Evolutionary conservation across 2,113 vertebrate genomes (phyloP), one percentile per base, ranked within the genome.

Genomic region (Ceyx cyanopectus): DNA sequence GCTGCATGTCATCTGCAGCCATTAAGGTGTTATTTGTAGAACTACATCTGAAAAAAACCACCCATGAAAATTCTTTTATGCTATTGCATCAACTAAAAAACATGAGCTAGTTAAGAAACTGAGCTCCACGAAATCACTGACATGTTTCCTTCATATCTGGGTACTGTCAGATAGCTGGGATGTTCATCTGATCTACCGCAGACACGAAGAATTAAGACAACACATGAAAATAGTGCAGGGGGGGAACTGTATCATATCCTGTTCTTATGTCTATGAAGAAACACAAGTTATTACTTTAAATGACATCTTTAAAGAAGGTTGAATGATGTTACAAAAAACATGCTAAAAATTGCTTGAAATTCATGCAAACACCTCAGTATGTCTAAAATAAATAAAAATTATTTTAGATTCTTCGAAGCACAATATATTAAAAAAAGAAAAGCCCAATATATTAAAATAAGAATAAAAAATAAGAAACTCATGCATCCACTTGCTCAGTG

Each of bases 11-110:
- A 75, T 22, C 32, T 41, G n/a, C 50, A 62, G 20, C 16, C 40
- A 53, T 23, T 60, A 13, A 51, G 18, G 22, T 34, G 14, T 32
- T 67, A 24, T 48, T 57, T 90, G 48, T 6, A 26, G 4, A 93
- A 45, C 5, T 34, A 14, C 4, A 68, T 8, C 4, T 5, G 26
- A 53, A 70, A 58, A 69, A 50, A 27, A 4, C 0, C 3, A 1
- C 3, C 34, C 17, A 32, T 10, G 21, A 41, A 60, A 32, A 73
- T n/a, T 51, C 7, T 69, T 92, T 77, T 40, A 43, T 3, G 1
- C 3, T 69, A 6, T 30, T 61, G 16, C 22, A 45, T 16, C 45
- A 20, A 50, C 32, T 67, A 20, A 84, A 81, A 58, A 1, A 2
- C 10, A 56, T 4, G 7, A 48, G 27, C 4, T 10, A 32, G 23